Evolutionary conservation across 2,113 vertebrate species (phyloP).

Genomic region (Hemichromis elongatus): DNA sequence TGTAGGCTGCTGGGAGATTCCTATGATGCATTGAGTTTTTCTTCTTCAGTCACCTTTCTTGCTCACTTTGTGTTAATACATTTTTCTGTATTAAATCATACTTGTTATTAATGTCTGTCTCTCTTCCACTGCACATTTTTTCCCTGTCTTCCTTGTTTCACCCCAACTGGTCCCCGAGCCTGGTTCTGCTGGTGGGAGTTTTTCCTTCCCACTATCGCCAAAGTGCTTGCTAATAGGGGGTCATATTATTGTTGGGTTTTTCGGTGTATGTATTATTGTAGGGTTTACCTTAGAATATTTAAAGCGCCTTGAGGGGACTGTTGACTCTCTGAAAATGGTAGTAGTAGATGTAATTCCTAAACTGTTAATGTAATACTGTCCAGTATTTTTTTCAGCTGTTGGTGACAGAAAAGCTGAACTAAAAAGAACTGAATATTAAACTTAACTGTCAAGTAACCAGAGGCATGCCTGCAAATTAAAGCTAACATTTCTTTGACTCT

Average conservation of each 20-base stretch:
- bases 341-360: neutral
- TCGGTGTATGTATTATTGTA: neutral
- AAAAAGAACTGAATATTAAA: neutral
- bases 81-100: neutral
- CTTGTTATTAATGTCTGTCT: fast-evolving
- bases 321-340: neutral
- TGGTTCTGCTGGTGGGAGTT: neutral
- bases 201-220: neutral
- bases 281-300: neutral
- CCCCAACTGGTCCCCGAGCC: neutral
- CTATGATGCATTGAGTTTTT: neutral
- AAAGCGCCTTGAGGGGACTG: neutral
- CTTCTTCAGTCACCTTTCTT: neutral
- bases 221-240: neutral
- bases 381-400: neutral
- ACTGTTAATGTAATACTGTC: neutral
- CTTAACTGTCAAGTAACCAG: neutral
- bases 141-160: neutral
- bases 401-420: neutral
- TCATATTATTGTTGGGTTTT: neutral
- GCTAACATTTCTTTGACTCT: neutral
- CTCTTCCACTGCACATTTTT: neutral
- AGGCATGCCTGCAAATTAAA: neutral
- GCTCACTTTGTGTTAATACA: neutral
- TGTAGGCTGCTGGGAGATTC: neutral